Evolutionary conservation across 2,888 invertebrate species (phyloP).

Genomic region (Lysandra bellargus): DNA sequence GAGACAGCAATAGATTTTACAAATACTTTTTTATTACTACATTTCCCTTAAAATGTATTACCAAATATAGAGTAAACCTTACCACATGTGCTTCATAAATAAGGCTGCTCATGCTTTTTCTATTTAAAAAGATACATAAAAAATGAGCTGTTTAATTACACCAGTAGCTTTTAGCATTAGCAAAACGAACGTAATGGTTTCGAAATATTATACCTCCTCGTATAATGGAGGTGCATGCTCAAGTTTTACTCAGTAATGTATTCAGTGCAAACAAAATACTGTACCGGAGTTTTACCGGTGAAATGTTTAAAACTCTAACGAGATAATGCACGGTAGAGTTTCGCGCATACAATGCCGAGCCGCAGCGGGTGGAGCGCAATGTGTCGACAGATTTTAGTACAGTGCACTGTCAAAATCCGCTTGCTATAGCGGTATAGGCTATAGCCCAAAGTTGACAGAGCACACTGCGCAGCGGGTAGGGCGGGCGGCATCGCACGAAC

Average conservation of each 20-base stretch:
- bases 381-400: background rate
- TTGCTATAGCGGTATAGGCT: background rate
- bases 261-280: constrained; percentile 24
- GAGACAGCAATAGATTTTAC: too few relatives aligned
- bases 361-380: background rate
- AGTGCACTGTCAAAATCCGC: too few relatives aligned
- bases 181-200: constrained; percentile 11
- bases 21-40: background rate
- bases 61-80: background rate
- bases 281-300: constrained; percentile 1
- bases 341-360: background rate
- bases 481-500: too few relatives aligned
- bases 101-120: background rate
- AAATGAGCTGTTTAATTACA: background rate
- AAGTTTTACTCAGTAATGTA: constrained; percentile 28
- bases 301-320: constrained; percentile 26
- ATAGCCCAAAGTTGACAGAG: background rate
- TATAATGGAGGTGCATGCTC: constrained; percentile 24
- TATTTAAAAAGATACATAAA: background rate
- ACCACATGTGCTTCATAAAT: background rate
- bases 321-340: constrained; percentile 13
- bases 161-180: constrained; percentile 28
- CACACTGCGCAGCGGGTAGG: background rate
- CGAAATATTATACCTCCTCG: constrained; percentile 27
- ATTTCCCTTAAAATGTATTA: background rate